These are phyloP conservation scores for Adrianichthys oophorus DNA, from an alignment of 2,797 vertebrate species.

Conservation along the genomic window DNA sequence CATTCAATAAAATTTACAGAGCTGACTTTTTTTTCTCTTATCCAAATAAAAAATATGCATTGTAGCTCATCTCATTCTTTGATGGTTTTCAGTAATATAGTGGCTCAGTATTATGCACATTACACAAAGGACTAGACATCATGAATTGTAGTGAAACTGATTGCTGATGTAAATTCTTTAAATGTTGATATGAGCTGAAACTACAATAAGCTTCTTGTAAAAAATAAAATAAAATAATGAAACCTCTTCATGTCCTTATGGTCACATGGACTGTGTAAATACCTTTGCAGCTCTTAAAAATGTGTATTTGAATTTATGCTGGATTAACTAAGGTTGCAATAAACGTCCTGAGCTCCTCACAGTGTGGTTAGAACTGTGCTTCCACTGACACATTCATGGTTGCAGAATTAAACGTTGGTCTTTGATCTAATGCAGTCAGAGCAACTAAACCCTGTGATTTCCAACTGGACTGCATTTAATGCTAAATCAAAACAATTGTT, in stretches of 20 bases:
- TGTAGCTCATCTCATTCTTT: slow-evolving; percentile 12
- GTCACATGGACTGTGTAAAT: slow-evolving; percentile 52
- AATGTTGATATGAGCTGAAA: slow-evolving; percentile 28
- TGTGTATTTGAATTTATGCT: slow-evolving; percentile 60
- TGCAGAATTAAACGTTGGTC: neutral
- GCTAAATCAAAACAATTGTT: too few relatives aligned
- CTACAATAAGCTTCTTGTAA: slow-evolving; percentile 33
- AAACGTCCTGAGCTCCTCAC: slow-evolving; percentile 38
- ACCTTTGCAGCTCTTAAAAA: slow-evolving; percentile 41
- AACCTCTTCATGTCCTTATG: slow-evolving; percentile 40
- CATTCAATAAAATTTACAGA: slow-evolving; percentile 40
- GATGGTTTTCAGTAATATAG: slow-evolving; percentile 47
- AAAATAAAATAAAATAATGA: neutral
- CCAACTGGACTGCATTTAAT: too few relatives aligned
- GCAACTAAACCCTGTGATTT: too few relatives aligned
- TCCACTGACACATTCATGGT: neutral
- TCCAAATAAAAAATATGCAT: slow-evolving; percentile 30
- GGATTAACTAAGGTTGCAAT: slow-evolving; percentile 65
- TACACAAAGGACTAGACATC: slow-evolving; percentile 55
- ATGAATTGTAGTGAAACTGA: slow-evolving; percentile 64
- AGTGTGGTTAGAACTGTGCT: slow-evolving; percentile 18
- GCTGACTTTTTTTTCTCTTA: slow-evolving; percentile 35
- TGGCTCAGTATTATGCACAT: slow-evolving; percentile 68
- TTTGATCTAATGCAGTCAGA: too few relatives aligned
- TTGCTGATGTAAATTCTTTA: slow-evolving; percentile 61